A percentile compares a stretch with the other conserved stretches of the same genome.
Evolutionary conservation across 1,140 invertebrate genomes (phyloP).

Genomic region (Littorina saxatilis): DNA sequence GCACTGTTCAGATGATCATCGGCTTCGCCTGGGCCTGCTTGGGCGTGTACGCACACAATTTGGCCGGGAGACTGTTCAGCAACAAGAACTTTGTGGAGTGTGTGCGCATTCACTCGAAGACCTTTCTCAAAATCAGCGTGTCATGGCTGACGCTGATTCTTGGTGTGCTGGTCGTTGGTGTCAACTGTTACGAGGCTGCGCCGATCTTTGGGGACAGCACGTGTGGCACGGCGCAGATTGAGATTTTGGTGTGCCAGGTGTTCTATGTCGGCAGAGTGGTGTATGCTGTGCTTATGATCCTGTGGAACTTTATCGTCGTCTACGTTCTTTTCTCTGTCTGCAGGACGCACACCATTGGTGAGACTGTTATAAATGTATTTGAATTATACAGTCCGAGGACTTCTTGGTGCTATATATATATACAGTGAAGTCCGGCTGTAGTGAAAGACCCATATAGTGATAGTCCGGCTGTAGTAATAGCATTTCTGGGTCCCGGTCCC

Average conservation of each 20-base stretch:
- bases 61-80: constrained; percentile 68
- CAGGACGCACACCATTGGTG: constrained; percentile 76
- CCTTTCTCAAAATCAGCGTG: constrained; percentile 73
- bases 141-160: constrained; percentile 40
- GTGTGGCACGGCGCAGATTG: constrained; percentile 65
- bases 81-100: constrained; percentile 73
- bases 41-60: constrained; percentile 70
- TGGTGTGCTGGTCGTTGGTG: constrained; percentile 43
- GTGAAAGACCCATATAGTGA: no score
- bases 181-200: constrained; percentile 63
- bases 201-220: constrained; percentile 52
- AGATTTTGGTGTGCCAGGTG: constrained; percentile 70
- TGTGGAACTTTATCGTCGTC: constrained; percentile 75
- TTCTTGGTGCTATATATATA: no score
- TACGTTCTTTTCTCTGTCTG: constrained; percentile 76
- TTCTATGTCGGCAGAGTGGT: constrained; percentile 67
- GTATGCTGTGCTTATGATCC: constrained; percentile 68
- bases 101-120: constrained; percentile 74
- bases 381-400: no score
- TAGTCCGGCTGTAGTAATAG: no score
- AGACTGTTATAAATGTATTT: constrained; percentile 37
- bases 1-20: constrained; percentile 67
- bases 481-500: no score
- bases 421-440: no score
- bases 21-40: constrained; percentile 70